Evolutionary conservation across 2,797 vertebrate genomes (phyloP).

Genomic region (Euphonia xanthogaster): DNA sequence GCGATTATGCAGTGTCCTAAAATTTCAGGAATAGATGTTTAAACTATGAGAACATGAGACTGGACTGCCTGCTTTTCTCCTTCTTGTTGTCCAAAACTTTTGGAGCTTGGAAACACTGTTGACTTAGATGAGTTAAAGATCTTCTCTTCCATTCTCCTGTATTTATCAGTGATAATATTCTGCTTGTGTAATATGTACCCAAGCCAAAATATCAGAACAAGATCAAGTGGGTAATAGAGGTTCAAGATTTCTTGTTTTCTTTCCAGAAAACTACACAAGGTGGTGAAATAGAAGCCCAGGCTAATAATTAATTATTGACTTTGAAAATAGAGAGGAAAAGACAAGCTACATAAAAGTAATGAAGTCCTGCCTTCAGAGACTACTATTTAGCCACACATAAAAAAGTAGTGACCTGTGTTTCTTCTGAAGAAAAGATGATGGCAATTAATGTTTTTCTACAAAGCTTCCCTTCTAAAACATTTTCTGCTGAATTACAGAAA

Average conservation of each 20-base stretch:
- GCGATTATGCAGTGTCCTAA: neutral
- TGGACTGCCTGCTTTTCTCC: neutral
- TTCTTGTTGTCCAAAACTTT: neutral
- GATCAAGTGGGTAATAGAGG: neutral
- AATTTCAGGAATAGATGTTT: neutral
- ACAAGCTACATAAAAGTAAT: constrained; percentile 13
- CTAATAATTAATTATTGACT: constrained; percentile 9
- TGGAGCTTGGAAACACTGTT: neutral
- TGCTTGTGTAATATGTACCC: neutral
- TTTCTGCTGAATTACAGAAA: neutral
- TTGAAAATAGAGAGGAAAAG: neutral
- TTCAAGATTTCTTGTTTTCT: neutral
- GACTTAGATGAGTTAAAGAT: neutral
- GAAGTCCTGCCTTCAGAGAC: neutral
- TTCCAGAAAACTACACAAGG: neutral
- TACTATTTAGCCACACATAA: neutral
- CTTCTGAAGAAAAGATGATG: neutral
- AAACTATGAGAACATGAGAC: neutral
- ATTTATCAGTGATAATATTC: neutral
- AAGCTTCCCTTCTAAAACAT: neutral
- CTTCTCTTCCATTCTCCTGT: neutral
- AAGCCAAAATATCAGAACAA: neutral
- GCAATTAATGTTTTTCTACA: neutral
- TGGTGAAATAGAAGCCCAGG: neutral
- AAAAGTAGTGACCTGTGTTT: neutral